Conservation (phyloP, 2,113 vertebrate species). For the Cyanoderma ruficeps region DNA sequence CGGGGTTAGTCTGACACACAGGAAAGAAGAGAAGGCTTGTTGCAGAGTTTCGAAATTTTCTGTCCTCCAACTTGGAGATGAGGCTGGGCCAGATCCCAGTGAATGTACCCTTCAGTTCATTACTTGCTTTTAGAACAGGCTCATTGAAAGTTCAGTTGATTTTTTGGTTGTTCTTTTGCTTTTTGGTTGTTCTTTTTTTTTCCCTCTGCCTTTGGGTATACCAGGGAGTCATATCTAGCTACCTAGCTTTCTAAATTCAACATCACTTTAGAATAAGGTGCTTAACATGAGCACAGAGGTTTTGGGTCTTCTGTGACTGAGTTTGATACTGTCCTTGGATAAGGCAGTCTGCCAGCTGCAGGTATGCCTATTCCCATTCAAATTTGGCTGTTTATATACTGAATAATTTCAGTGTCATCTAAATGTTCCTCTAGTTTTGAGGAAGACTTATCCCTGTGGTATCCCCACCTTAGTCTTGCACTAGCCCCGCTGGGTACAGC, state of each 20-base stretch:
- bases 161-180: not conserved
- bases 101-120: not conserved
- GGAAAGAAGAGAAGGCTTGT: not conserved
- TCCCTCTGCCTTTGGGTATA: not conserved
- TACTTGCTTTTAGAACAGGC: not conserved
- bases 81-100: not conserved
- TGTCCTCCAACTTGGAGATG: not conserved
- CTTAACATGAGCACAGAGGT: not conserved
- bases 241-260: not conserved
- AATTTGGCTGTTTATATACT: not conserved
- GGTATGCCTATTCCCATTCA: not conserved
- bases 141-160: not conserved
- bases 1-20: not conserved
- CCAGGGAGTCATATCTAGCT: not conserved
- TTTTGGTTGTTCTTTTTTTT: fast-evolving
- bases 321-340: not conserved
- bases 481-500: not conserved
- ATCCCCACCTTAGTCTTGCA: fast-evolving
- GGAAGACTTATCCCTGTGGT: fast-evolving
- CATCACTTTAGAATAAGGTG: not conserved
- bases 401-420: not conserved
- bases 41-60: not conserved
- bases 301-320: not conserved
- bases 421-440: not conserved
- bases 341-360: not conserved